These are phyloP conservation scores for Platichthys stellatus DNA, from an alignment of 2,113 vertebrate species.

Conservation along the genomic window DNA sequence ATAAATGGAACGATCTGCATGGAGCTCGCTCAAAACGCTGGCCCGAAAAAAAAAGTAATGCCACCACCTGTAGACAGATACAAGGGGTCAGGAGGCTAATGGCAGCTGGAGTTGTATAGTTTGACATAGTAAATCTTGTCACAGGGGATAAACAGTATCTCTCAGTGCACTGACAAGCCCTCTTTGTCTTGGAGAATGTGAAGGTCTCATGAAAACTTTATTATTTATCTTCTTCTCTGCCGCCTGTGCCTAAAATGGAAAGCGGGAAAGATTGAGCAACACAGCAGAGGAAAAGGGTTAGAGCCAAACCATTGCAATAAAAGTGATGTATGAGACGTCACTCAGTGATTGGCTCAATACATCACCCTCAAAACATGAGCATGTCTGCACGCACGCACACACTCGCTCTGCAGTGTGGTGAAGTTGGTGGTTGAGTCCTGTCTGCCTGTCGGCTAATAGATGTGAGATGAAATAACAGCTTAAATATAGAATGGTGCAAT, in stretches of 20 bases:
- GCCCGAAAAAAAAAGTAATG: neutral
- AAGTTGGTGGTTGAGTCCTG: constrained; percentile 1
- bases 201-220: constrained; percentile 75
- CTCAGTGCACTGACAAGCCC: constrained; percentile 42
- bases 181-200: constrained; percentile 67
- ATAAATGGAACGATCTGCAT: constrained; percentile 19
- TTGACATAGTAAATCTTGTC: constrained; percentile 59
- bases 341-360: constrained; percentile 71
- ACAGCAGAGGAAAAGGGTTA: constrained; percentile 55
- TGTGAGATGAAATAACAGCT: constrained; percentile 55
- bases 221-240: constrained; percentile 67
- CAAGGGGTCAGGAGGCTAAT: constrained; percentile 52
- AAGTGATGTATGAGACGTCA: constrained; percentile 81
- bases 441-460: constrained; percentile 53
- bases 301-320: constrained; percentile 78
- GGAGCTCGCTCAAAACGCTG: neutral
- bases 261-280: constrained; percentile 63
- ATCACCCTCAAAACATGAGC: constrained; percentile 69
- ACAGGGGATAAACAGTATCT: constrained; percentile 52
- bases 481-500: constrained; percentile 49
- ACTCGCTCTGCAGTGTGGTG: neutral
- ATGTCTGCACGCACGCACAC: neutral
- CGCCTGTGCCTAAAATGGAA: constrained; percentile 48
- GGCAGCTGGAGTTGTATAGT: constrained; percentile 37
- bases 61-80: constrained; percentile 47